These are phyloP conservation scores for Lagopus leucura DNA, from an alignment of 2,113 vertebrate species.

Conservation along the genomic window DNA sequence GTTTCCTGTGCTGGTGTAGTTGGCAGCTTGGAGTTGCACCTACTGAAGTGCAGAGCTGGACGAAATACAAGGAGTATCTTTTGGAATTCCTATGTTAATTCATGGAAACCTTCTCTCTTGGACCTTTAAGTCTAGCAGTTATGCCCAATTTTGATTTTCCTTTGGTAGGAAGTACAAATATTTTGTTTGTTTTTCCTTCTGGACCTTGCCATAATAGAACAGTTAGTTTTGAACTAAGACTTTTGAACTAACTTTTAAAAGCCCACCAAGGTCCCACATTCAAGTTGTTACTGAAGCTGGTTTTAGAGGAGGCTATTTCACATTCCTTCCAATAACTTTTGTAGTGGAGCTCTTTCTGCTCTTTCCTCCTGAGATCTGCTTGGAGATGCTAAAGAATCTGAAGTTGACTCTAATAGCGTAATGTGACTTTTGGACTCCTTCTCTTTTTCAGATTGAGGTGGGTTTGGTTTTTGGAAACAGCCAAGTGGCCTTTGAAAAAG, in stretches of 20 bases:
- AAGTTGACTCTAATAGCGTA: neutral
- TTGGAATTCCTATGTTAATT: neutral
- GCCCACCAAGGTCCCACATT: neutral
- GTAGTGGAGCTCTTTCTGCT: neutral
- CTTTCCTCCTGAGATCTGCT: neutral
- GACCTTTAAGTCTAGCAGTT: neutral
- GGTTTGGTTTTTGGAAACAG: conserved; percentile 93
- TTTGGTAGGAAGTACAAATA: neutral
- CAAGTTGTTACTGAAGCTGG: neutral
- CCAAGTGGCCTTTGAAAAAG: conserved; percentile 97
- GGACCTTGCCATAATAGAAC: neutral
- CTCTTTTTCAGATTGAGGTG: conserved; percentile 82
- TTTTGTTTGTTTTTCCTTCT: neutral
- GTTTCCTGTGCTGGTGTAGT: neutral
- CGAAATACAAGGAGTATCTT: neutral
- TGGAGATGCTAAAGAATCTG: neutral
- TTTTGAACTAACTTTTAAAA: no score
- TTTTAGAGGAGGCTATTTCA: neutral
- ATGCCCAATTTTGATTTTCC: neutral
- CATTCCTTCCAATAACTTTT: neutral
- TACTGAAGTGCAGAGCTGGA: neutral
- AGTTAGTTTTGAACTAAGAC: neutral
- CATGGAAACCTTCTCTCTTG: neutral
- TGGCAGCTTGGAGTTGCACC: neutral
- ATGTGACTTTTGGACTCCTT: conserved; percentile 31